A percentile compares a stretch with the other conserved stretches of the same genome.
Conservation (phyloP, 2,797 vertebrate species). For the Diplodus puntazzo region DNA sequence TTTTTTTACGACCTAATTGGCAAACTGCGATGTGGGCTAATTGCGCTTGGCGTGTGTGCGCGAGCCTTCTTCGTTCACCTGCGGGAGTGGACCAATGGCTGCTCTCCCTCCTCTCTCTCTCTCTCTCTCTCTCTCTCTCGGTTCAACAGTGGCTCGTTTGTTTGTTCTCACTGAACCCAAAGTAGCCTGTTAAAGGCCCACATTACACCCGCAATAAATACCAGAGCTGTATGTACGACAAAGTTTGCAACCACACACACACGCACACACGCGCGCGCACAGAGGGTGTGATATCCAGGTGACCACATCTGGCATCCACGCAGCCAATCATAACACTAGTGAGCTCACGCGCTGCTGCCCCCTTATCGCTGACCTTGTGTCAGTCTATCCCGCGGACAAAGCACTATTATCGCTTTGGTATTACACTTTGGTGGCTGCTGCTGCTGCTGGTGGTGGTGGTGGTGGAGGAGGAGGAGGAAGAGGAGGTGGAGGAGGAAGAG, state of each 20-base stretch:
- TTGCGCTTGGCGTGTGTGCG: constrained; percentile 41
- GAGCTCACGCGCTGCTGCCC: constrained; percentile 29
- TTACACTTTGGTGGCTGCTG: constrained; percentile 42
- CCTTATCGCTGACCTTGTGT: constrained; percentile 63
- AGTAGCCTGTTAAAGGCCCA: constrained; percentile 20
- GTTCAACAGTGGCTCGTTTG: background rate
- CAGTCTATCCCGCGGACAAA: constrained; percentile 36
- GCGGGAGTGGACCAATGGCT: background rate
- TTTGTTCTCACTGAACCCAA: constrained; percentile 15
- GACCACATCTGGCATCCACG: constrained; percentile 36
- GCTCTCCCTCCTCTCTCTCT: background rate
- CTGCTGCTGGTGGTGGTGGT: background rate
- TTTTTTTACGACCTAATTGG: constrained; percentile 25
- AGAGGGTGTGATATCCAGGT: constrained; percentile 43
- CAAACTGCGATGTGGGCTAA: constrained; percentile 45
- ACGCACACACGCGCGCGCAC: constrained; percentile 8
- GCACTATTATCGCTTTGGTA: constrained; percentile 47
- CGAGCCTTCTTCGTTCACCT: constrained; percentile 37
- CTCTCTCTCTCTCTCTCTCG: too few relatives aligned
- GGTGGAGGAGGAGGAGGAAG: background rate
- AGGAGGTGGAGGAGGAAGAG: background rate
- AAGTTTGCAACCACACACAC: constrained; percentile 52
- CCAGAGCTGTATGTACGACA: constrained; percentile 24
- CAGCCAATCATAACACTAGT: constrained; percentile 22
- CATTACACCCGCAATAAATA: constrained; percentile 9